phyloP scores from a whole-genome alignment of 2,113 vertebrate genomes.

The Loxodonta africana region DNA sequence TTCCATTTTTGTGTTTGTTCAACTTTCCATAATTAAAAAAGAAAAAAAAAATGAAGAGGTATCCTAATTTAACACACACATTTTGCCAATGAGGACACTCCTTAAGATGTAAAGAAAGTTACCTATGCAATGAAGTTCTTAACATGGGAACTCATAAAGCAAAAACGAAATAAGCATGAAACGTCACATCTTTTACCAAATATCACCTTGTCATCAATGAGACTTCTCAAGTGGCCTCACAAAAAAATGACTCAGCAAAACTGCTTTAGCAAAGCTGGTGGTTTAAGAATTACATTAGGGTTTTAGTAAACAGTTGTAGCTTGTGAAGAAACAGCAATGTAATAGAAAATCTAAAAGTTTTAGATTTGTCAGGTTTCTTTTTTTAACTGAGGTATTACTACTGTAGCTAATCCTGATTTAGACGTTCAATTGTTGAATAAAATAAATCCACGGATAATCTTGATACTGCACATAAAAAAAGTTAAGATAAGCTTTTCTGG shows the following conservation, averaged over 20 bases:
- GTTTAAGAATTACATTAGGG: background rate
- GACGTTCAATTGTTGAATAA: background rate
- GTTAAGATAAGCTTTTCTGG: constrained; percentile 25
- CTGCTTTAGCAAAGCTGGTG: constrained; percentile 18
- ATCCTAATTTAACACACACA: background rate
- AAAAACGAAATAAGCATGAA: constrained; percentile 17
- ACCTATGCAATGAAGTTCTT: background rate
- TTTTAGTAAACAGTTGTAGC: constrained; percentile 41
- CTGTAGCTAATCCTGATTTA: constrained; percentile 47
- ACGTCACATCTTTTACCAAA: constrained; percentile 68
- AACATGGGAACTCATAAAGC: background rate
- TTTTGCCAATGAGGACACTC: background rate
- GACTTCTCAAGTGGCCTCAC: constrained; percentile 48
- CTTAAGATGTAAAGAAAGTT: background rate
- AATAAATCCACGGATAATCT: constrained; percentile 31
- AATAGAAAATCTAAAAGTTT: background rate
- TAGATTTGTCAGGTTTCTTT: background rate
- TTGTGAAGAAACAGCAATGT: background rate
- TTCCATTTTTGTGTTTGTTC: background rate
- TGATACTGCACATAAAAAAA: constrained; percentile 27
- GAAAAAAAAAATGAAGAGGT: background rate
- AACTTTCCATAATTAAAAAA: background rate
- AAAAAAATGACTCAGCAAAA: constrained; percentile 41
- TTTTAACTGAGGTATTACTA: background rate
- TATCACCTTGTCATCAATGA: background rate